Conservation (phyloP, 2,113 vertebrate species). For the Erythrolamprus reginae region DNA sequence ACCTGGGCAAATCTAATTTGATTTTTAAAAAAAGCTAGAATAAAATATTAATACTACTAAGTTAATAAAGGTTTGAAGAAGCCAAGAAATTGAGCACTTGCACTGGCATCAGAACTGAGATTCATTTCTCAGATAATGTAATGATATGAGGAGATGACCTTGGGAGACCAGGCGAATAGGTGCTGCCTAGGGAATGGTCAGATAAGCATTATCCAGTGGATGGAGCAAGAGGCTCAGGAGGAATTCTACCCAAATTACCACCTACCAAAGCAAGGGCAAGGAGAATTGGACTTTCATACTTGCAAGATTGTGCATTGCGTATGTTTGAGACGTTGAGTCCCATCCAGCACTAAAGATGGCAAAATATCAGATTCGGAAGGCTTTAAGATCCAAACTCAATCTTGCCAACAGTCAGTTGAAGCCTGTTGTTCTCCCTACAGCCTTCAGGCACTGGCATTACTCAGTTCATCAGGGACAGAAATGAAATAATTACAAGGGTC, state of each 20-base stretch:
- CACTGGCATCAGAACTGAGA: neutral
- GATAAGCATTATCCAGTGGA: neutral
- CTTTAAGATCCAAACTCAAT: neutral
- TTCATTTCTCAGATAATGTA: neutral
- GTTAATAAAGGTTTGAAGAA: neutral
- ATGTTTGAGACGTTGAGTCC: neutral
- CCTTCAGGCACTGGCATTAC: too few species aligned
- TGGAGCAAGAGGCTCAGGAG: neutral
- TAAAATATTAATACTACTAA: neutral
- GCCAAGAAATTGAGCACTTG: neutral
- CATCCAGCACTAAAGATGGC: neutral
- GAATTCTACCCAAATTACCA: neutral
- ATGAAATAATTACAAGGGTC: too few species aligned
- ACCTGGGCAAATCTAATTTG: neutral
- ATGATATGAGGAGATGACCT: neutral
- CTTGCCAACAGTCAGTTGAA: neutral
- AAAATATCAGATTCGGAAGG: neutral
- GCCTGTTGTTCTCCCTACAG: too few species aligned
- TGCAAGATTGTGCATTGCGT: neutral
- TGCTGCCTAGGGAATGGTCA: neutral
- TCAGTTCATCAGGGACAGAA: too few species aligned
- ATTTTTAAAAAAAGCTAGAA: neutral
- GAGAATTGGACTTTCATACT: neutral
- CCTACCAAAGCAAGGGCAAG: neutral
- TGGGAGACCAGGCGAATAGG: neutral